phyloP scores from a whole-genome alignment of 2,888 invertebrate genomes.

The Flexamia atlantica region DNA sequence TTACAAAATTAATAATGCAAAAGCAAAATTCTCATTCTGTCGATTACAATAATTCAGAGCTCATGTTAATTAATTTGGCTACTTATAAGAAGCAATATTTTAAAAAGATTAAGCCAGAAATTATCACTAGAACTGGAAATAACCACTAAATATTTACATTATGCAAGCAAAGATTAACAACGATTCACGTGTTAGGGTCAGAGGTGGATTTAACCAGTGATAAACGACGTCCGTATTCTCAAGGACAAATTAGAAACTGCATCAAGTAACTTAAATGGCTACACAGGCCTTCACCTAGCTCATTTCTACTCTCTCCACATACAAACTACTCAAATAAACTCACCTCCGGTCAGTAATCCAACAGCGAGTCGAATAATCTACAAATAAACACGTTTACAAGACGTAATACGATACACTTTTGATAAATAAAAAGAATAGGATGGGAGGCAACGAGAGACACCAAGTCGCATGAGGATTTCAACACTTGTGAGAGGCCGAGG shows the following conservation, averaged over 20 bases:
- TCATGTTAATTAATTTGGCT: too few relatives aligned
- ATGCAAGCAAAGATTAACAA: not conserved
- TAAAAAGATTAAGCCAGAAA: too few relatives aligned
- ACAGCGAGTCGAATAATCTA: not conserved
- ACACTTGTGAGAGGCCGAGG: constrained; percentile 49
- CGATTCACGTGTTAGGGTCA: not conserved
- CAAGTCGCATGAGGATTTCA: constrained; percentile 57
- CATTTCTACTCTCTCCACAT: too few relatives aligned
- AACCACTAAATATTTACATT: too few relatives aligned
- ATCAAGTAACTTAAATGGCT: not conserved
- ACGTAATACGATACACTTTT: constrained; percentile 16
- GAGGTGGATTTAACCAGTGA: not conserved
- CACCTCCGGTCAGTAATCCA: constrained; percentile 47
- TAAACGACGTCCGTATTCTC: not conserved
- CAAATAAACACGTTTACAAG: constrained; percentile 32
- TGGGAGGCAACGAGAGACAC: constrained; percentile 18
- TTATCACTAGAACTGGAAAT: too few relatives aligned
- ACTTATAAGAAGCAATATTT: too few relatives aligned
- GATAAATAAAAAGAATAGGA: constrained; percentile 3
- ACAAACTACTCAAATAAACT: not conserved
- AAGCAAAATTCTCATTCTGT: too few relatives aligned
- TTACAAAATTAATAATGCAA: too few relatives aligned
- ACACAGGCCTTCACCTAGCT: too few relatives aligned
- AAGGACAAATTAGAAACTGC: constrained; percentile 41
- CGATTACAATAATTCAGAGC: too few relatives aligned